These are phyloP conservation scores for Actinemys pallida DNA, from an alignment of 2,113 vertebrate genomes.

Conservation along the genomic window DNA sequence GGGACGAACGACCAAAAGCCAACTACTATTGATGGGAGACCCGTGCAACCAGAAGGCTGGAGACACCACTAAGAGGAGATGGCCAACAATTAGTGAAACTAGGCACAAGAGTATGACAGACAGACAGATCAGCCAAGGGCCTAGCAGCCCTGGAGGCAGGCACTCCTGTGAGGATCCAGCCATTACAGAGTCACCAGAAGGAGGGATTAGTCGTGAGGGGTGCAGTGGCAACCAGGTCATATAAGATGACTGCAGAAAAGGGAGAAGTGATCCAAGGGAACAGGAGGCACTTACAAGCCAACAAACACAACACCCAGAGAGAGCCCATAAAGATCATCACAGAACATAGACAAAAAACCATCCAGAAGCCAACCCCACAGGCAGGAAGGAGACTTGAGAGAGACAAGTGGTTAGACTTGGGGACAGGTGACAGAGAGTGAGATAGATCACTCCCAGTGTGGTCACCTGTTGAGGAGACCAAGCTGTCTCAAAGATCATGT, in stretches of 20 bases:
- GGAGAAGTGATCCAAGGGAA: neutral
- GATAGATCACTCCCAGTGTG: neutral
- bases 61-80: neutral
- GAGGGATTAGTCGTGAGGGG: neutral
- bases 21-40: neutral
- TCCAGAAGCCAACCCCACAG: neutral
- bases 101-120: neutral
- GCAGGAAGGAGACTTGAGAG: neutral
- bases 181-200: neutral
- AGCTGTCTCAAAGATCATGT: neutral
- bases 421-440: neutral
- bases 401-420: neutral
- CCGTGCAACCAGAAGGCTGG: neutral
- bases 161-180: neutral
- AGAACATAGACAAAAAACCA: neutral
- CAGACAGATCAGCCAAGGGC: neutral
- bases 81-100: neutral
- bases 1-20: neutral
- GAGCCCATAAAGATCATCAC: neutral
- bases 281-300: neutral
- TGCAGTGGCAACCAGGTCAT: neutral
- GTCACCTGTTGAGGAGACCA: neutral
- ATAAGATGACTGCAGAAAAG: neutral
- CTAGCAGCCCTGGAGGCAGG: neutral
- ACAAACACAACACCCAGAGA: neutral